Evolutionary conservation across 2,797 vertebrate species (phyloP).

Genomic region (Ataeniobius toweri): DNA sequence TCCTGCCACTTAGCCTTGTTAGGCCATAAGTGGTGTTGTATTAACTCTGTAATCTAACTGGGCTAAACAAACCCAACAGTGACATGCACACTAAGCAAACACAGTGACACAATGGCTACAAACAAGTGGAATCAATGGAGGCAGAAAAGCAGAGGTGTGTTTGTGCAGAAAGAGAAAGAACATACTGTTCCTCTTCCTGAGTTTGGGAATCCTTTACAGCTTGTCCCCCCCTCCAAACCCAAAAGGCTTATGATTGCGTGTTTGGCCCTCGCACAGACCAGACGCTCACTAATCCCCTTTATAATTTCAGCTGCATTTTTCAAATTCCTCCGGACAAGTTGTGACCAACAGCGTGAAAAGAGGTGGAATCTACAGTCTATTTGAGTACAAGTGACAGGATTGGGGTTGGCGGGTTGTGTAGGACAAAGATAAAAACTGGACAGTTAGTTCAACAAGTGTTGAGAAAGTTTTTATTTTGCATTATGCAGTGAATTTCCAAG

Average conservation of each 20-base stretch:
- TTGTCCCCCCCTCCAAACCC: conserved; percentile 45
- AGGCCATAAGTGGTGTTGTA: conserved; percentile 45
- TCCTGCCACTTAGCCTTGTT: conserved; percentile 41
- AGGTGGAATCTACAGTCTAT: conserved; percentile 21
- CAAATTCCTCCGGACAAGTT: conserved; percentile 69
- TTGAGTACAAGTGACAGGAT: background rate
- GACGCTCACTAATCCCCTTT: conserved; percentile 70
- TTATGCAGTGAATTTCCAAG: conserved; percentile 8
- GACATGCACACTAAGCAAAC: conserved; percentile 67
- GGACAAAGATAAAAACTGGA: background rate
- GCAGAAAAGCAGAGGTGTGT: conserved; percentile 69
- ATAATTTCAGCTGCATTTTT: conserved; percentile 77
- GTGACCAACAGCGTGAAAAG: conserved; percentile 49
- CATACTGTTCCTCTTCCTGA: conserved; percentile 72
- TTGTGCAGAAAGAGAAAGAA: conserved; percentile 58
- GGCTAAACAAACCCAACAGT: conserved; percentile 60
- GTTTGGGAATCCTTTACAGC: conserved; percentile 70
- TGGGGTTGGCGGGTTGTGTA: background rate
- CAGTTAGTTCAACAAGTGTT: conserved; percentile 3
- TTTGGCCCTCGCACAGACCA: conserved; percentile 62
- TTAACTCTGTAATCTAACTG: conserved; percentile 52
- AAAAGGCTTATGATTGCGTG: conserved; percentile 71
- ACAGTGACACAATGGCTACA: conserved; percentile 71
- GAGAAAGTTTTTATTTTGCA: background rate
- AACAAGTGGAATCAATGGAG: conserved; percentile 73